Base-by-base conservation (phyloP, 2,888 invertebrate species). In the Drosophila atripex region DNA sequence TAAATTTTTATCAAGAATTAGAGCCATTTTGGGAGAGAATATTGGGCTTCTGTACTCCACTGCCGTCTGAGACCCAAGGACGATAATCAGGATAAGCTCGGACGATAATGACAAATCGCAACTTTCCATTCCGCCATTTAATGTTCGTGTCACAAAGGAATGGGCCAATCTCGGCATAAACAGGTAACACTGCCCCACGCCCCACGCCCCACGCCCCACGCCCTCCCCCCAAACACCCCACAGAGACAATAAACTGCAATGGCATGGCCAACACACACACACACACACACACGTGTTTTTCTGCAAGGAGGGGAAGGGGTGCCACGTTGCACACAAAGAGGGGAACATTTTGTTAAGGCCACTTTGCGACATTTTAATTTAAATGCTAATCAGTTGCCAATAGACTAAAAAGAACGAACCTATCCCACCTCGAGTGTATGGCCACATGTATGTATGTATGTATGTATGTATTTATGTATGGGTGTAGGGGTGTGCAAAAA, bases 321-420 rank as follows among this genome's bases (percentile, higher is more conserved):
- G n/a, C n/a, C 12, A 32, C 32, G 35, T 35, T 14, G 28, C 39
- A 11, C 32, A 64, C 49, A 43, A 54, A 63, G 57, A 60, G 70
- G 51, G 68, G 74, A 77, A 76, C 80, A 83, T 83, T 86, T 86
- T 80, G 83, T 78, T 86, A 86, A 83, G 80, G 83, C 83, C 86
- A 86, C 86, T 86, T 86, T 86, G 86, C 80, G 86, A 83, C 83
- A 86, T 83, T 83, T 83, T 83, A 83, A 83, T 83, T 83, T 83
- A 83, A 86, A 83, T 83, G 83, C 86, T 83, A 83, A 83, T 83
- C 86, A 83, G 83, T 84, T 82, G 82, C 85, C 82, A 80, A 85
- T 82, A 80, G 85, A 84, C 57, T 74, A 72, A 78, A 82, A 85
- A 77, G 61, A 71, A 51, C 49, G 47, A 47, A 65, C 64, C 66